phyloP scores from a whole-genome alignment of 2,888 invertebrate species.

The Ectemnius cavifrons region DNA sequence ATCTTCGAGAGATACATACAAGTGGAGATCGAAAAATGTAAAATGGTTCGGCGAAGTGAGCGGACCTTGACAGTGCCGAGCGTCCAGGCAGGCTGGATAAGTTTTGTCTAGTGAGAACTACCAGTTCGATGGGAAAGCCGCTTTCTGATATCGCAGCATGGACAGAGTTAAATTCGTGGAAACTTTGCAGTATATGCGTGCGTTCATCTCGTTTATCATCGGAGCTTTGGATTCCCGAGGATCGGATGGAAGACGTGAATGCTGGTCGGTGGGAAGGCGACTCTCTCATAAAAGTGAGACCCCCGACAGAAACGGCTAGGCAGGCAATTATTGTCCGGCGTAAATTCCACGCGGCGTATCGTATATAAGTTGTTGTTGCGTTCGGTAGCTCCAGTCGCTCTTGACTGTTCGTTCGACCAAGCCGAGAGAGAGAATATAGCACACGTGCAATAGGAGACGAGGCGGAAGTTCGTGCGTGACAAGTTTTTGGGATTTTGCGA shows the following conservation, averaged over 20 bases:
- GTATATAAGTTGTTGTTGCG: constrained; percentile 74
- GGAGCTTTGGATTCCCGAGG: not conserved
- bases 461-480: constrained; percentile 17
- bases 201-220: not conserved
- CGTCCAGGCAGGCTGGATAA: constrained; percentile 26
- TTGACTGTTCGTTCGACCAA: constrained; percentile 61
- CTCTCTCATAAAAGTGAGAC: not conserved
- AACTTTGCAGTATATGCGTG: not conserved
- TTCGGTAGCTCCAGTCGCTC: constrained; percentile 68
- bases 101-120: constrained; percentile 33
- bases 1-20: constrained; percentile 46
- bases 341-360: constrained; percentile 57
- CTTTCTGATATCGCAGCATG: not conserved
- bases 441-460: constrained; percentile 9
- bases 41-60: constrained; percentile 65
- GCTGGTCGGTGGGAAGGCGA: not conserved
- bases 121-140: not conserved
- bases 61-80: constrained; percentile 64
- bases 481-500: constrained; percentile 11
- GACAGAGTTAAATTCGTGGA: not conserved
- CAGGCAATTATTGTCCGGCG: constrained; percentile 63
- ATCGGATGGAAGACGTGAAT: not conserved
- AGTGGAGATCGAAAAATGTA: constrained; percentile 58
- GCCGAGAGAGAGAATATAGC: not conserved
- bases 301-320: not conserved